Conservation (phyloP, 2,113 vertebrate species). For the Edolisoma coerulescens region DNA sequence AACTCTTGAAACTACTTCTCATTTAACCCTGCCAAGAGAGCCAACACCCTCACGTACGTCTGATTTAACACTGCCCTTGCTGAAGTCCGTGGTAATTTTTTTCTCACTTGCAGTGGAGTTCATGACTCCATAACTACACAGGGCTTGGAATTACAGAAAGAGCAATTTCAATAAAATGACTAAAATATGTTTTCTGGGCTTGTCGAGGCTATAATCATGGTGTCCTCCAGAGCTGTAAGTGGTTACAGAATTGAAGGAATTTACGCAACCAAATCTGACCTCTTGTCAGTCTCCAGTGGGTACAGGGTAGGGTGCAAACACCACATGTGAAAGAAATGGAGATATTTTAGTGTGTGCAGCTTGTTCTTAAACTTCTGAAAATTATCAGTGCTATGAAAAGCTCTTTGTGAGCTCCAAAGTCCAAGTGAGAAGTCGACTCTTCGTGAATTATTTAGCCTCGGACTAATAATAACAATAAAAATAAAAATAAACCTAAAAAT, state of each 20-base stretch:
- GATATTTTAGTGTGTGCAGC: neutral
- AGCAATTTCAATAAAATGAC: neutral
- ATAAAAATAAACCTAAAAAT: conserved; percentile 37
- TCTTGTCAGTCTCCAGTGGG: neutral
- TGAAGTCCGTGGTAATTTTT: neutral
- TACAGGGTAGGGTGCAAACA: neutral
- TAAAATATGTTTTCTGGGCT: conserved; percentile 12
- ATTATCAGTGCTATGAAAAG: conserved; percentile 29
- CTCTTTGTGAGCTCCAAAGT: conserved; percentile 36
- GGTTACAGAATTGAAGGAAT: conserved; percentile 17
- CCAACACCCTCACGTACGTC: neutral
- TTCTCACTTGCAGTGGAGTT: neutral
- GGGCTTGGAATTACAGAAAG: neutral
- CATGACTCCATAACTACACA: neutral
- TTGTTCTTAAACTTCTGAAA: neutral
- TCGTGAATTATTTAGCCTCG: neutral
- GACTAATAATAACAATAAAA: conserved; percentile 47
- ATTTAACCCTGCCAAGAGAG: neutral
- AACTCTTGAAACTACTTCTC: neutral
- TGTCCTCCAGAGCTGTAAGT: neutral
- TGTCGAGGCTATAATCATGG: neutral
- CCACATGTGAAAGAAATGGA: neutral
- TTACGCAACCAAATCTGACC: neutral
- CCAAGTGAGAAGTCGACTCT: neutral
- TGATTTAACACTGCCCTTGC: neutral